Evolutionary conservation across 23 tunicate genomes (phyloP), one percentile per base, ranked within the genome.

Genomic region (Halocynthia roretzi): DNA sequence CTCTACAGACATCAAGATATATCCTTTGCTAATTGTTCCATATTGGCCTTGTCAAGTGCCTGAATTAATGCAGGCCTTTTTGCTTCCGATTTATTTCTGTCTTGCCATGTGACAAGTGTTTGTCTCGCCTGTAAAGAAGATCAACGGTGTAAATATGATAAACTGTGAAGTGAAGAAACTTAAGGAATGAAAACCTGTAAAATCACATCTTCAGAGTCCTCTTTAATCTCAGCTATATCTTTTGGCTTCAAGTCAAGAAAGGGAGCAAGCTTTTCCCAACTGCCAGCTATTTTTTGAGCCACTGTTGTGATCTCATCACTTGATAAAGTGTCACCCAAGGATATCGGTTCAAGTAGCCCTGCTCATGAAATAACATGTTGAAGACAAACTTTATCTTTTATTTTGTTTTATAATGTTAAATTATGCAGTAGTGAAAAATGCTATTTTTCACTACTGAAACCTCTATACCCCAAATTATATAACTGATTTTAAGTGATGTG

Each of bases 81-180:
- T 7, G 93, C 93, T 65, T 82, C 56, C 22, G 71, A 53, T 61
- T 69, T 71, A 40, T 19, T 53, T 51, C 64, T 67, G 62, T 87
- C 93, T 77, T 87, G 93, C 93, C 93, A 87, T 61, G 86, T 87
- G 5, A 87, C 93, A 12, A 87, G 80, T 8, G 86, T 82, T 63
- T 87, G 93, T 10, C 93, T 79, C 9, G 93, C 93, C 93, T 87
- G 64, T 8, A 69, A 40, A 68, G 48, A 80, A 69, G 49, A 50
- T 14, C 50, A 58, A 61, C 31, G 2, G 11, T 58, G 21, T 18
- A 60, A n/a, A 58, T 18, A 15, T 60, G n/a, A 15, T 60, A 60
- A 18, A 15, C 72, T 15, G 10, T 20, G 48, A 68, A 18, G 12
- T 14, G 48, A 68, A 17, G 20, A 5, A 15, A 22, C 1, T 15